Percentiles rank a stretch among this genome's conserved stretches.
Evolutionary conservation across 2,113 vertebrate species (phyloP).

Genomic region (Mesembrinibis cayennensis): DNA sequence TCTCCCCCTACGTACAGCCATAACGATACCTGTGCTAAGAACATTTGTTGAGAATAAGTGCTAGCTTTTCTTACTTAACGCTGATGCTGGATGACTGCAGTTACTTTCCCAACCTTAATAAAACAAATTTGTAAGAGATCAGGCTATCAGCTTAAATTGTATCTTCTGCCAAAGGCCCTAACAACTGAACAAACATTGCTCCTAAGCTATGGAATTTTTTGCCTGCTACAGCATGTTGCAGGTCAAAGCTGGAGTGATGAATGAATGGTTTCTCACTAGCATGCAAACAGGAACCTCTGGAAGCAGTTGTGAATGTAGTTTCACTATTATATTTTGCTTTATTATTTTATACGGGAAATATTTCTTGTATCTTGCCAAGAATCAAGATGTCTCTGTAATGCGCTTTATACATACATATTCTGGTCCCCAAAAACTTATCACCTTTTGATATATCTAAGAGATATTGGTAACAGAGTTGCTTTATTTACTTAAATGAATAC

Average conservation of each 20-base stretch:
- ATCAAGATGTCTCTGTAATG: not conserved
- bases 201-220: not conserved
- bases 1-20: fast-evolving
- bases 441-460: not conserved
- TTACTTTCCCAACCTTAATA: not conserved
- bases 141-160: not conserved
- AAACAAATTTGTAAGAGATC: not conserved
- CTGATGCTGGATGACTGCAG: not conserved
- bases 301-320: not conserved
- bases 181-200: not conserved
- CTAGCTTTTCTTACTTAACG: not conserved
- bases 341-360: not conserved
- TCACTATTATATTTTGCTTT: not conserved
- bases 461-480: not conserved
- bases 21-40: not conserved
- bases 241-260: not conserved
- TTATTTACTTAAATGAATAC: not conserved
- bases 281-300: not conserved
- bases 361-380: not conserved
- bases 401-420: not conserved
- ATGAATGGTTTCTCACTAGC: not conserved
- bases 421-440: not conserved
- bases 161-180: not conserved
- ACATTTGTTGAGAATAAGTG: not conserved
- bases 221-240: not conserved